These are phyloP conservation scores for Ammodytes dubius DNA, from an alignment of 2,113 vertebrate species.

Conservation along the genomic window DNA sequence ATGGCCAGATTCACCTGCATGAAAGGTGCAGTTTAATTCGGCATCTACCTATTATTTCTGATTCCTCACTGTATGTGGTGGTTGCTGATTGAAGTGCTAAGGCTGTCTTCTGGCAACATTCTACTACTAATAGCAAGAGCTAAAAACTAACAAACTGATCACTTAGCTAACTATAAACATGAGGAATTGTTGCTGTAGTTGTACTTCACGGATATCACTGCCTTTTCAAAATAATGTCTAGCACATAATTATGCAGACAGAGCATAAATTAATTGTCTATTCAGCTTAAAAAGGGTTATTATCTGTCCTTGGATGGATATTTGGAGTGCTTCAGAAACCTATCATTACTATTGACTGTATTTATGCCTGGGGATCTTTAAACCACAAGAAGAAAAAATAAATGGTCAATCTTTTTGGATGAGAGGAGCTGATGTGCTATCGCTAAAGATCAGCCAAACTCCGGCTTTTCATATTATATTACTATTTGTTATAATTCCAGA, in stretches of 20 bases:
- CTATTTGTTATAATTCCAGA: background rate
- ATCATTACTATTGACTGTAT: background rate
- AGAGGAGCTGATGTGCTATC: conserved; percentile 2
- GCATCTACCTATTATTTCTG: too few species aligned
- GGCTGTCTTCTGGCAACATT: background rate
- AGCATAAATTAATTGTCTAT: background rate
- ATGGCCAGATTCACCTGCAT: background rate
- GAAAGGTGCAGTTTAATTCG: too few species aligned
- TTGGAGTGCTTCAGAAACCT: conserved; percentile 1
- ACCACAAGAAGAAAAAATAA: background rate
- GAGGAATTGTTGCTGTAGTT: conserved; percentile 1
- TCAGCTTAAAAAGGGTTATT: conserved; percentile 23
- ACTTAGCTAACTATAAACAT: conserved; percentile 4
- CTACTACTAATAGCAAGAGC: too few species aligned
- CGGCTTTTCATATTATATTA: background rate
- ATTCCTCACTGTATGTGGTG: background rate
- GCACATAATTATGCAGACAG: conserved; percentile 4
- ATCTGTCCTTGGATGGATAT: background rate
- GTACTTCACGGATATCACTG: background rate
- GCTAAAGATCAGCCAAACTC: conserved; percentile 1
- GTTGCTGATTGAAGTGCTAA: background rate
- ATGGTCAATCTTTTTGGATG: background rate
- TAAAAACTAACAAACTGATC: background rate
- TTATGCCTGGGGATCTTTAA: background rate
- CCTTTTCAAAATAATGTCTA: background rate